These are phyloP conservation scores for Lysandra coridon DNA, from an alignment of 2,888 invertebrate species.

Conservation along the genomic window DNA sequence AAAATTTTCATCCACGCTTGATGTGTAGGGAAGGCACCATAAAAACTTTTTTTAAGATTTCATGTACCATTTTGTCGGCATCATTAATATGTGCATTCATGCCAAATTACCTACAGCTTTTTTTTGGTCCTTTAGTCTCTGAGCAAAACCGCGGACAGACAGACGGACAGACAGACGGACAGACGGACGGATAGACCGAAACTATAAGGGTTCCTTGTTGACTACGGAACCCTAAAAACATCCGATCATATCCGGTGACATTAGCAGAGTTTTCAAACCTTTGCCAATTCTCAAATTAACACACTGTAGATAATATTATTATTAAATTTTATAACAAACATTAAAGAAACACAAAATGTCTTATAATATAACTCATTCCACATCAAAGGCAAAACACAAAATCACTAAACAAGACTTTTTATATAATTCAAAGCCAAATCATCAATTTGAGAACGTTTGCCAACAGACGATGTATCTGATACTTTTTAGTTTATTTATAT, in stretches of 20 bases:
- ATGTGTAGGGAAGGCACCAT: too few species aligned
- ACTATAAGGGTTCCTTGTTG: too few species aligned
- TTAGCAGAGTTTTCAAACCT: background rate
- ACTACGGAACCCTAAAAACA: background rate
- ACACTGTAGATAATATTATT: background rate
- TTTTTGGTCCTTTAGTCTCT: too few species aligned
- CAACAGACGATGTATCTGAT: slow-evolving; percentile 30
- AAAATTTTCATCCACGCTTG: too few species aligned
- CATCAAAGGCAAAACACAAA: slow-evolving; percentile 16
- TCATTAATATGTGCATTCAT: too few species aligned
- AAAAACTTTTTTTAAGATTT: too few species aligned
- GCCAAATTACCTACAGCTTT: too few species aligned
- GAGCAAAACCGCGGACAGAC: too few species aligned
- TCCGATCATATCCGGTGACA: background rate
- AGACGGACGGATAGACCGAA: too few species aligned
- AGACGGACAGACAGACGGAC: too few species aligned
- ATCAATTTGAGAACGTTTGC: slow-evolving; percentile 32
- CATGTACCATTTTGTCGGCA: too few species aligned
- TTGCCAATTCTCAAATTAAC: background rate
- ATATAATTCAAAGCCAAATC: slow-evolving; percentile 16
- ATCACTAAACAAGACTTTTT: background rate
- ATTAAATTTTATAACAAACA: background rate
- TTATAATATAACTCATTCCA: slow-evolving; percentile 15
- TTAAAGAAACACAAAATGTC: slow-evolving; percentile 14
- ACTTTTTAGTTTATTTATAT: background rate